Percentiles rank a stretch among this genome's conserved stretches.
Evolutionary conservation across 2,888 invertebrate genomes (phyloP).

Genomic region (Leucoptera coffeella): DNA sequence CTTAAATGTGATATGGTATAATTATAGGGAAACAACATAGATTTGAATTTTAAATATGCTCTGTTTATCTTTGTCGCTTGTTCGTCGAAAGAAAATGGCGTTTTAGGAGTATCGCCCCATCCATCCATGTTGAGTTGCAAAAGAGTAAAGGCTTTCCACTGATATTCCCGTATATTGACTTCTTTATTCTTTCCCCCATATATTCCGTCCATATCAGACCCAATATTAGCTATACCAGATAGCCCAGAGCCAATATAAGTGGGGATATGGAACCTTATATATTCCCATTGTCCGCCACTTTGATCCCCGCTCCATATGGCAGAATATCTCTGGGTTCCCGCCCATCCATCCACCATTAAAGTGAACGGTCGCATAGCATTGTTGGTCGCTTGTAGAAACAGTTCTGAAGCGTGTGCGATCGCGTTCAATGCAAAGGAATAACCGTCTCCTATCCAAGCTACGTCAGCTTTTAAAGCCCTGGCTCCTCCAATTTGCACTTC

Average conservation of each 20-base stretch:
- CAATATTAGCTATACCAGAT: conserved; percentile 32
- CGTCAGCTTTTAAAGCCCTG: conserved; percentile 38
- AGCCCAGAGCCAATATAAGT: conserved; percentile 36
- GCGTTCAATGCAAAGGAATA: conserved; percentile 36
- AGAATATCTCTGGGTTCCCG: conserved; percentile 34
- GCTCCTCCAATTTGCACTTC: conserved; percentile 28
- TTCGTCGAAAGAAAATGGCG: conserved; percentile 27
- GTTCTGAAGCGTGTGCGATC: conserved; percentile 23
- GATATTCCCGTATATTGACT: conserved; percentile 33
- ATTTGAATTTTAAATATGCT: conserved; percentile 37
- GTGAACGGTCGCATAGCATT: conserved; percentile 20
- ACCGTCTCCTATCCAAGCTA: conserved; percentile 37
- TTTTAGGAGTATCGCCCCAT: conserved; percentile 30
- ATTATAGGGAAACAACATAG: conserved; percentile 37
- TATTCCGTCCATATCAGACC: conserved; percentile 43
- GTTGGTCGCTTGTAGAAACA: conserved; percentile 18
- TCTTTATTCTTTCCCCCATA: conserved; percentile 22
- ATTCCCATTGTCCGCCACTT: conserved; percentile 38
- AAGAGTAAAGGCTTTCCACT: conserved; percentile 43
- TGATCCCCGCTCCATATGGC: conserved; percentile 43
- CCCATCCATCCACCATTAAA: conserved; percentile 43
- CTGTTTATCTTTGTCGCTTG: conserved; percentile 26
- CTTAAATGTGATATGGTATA: conserved; percentile 29
- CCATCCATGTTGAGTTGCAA: conserved; percentile 43
- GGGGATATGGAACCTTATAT: conserved; percentile 40